Conservation (phyloP, 2,888 invertebrate species). For the Oxycera nigricornis region DNA sequence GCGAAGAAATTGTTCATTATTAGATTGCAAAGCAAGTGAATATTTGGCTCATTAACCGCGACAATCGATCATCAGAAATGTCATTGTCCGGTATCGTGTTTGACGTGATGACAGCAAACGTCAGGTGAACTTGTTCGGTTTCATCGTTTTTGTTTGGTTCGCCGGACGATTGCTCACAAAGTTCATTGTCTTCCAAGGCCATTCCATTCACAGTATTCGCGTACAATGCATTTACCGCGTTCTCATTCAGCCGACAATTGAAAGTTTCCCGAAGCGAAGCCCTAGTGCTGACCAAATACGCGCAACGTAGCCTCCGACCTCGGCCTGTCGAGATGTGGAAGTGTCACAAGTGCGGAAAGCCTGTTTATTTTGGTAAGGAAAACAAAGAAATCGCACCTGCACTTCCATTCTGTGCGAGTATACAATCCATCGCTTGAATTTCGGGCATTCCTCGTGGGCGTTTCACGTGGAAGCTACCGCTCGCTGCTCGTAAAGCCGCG, state of each 20-base stretch:
- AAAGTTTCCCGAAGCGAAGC: no score
- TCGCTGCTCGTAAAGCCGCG: not conserved
- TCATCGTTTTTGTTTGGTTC: slow-evolving; percentile 25
- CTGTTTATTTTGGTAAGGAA: slow-evolving; percentile 76
- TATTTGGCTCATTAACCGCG: no score
- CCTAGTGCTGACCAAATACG: no score
- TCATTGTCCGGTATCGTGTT: not conserved
- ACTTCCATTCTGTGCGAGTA: not conserved
- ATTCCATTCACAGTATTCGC: slow-evolving; percentile 21
- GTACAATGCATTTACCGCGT: slow-evolving; percentile 25
- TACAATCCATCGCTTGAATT: not conserved
- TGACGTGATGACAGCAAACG: slow-evolving; percentile 29
- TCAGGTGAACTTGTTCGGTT: slow-evolving; percentile 36
- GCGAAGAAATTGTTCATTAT: no score
- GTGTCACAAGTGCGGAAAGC: slow-evolving; percentile 83
- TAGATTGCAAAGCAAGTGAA: no score
- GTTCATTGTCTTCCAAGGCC: slow-evolving; percentile 37
- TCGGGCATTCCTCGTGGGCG: slow-evolving; percentile 13
- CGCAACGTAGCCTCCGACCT: no score
- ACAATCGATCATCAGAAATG: no score
- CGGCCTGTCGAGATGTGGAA: slow-evolving; percentile 85
- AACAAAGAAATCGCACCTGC: not conserved
- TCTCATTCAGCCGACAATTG: not conserved
- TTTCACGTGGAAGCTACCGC: not conserved
- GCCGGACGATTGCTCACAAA: slow-evolving; percentile 21